A percentile compares a stretch with the other conserved stretches of the same genome.
Conservation (phyloP, 2,113 vertebrate genomes). For the Prunella fulvescens region DNA sequence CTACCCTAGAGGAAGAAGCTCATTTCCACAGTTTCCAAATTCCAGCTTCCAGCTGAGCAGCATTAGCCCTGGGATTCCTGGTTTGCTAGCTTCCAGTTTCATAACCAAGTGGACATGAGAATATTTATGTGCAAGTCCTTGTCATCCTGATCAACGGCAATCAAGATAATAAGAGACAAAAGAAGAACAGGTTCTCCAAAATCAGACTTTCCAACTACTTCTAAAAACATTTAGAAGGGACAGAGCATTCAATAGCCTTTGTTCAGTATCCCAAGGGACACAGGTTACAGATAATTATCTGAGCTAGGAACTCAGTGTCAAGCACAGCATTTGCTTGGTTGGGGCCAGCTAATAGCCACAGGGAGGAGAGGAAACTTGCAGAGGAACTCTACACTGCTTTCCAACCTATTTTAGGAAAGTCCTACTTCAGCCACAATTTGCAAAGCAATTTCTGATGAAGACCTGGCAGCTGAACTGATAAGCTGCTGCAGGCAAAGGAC, state of each 20-base stretch:
- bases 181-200: not conserved
- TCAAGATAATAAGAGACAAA: not conserved
- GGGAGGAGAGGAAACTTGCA: not conserved
- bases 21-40: not conserved
- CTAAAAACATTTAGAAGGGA: not conserved
- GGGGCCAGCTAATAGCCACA: not conserved
- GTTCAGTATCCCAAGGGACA: not conserved
- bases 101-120: not conserved
- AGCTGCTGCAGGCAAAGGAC: not conserved
- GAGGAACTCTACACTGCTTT: not conserved
- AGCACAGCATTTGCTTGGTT: not conserved
- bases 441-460: not conserved
- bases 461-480: not conserved
- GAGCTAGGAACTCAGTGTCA: not conserved
- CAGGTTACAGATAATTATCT: not conserved
- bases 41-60: not conserved
- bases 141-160: not conserved
- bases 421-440: not conserved
- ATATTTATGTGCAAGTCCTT: not conserved
- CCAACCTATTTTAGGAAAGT: not conserved
- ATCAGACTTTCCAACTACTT: not conserved
- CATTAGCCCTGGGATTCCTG: not conserved
- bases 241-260: not conserved
- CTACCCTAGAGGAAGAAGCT: not conserved
- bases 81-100: not conserved